Evolutionary conservation across 2,113 vertebrate genomes (phyloP), one percentile per base, ranked within the genome.

Genomic region (western clawed frog (Xenopus tropicalis)): DNA sequence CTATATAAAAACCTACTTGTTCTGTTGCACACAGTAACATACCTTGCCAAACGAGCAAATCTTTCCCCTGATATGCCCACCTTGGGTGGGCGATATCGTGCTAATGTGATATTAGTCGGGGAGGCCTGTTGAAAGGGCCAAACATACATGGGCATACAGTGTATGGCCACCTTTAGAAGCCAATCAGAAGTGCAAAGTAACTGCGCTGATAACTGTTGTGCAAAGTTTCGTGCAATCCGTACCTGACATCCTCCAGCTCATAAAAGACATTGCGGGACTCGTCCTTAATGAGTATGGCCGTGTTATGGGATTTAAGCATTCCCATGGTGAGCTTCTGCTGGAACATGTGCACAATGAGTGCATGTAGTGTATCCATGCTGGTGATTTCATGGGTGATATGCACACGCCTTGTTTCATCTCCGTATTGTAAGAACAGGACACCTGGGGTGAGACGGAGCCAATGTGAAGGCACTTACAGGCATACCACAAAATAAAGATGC

Each of bases 311-410:
- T 80, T 98, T 99, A 14, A 99, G 92, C 97, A 99, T 98, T 56
- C 95, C 96, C 78, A 97, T 95, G 21, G 97, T 98, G 82, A 99
- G 89, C 88, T 98, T 99, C 89, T 99, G 97, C 51, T 96, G 96
- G 89, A 98, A 99, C 95, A 99, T 99, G 93, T 98, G 97, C 58
- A 96, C 95, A 25, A 99, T 96, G 86, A 99, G 96, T 6, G 97
- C 95, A 23, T 98, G 95, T 82, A 99, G 88, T 14, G 97, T 99
- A 87, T 99, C 97, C 92, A 98, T 86, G 90, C 95, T 98, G 93
- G 92, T 97, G 85, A 99, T 90, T 91, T 98, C 97, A 11, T 99
- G 97, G 51, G 97, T 98, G 87, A 99, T 98, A 90, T 99, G 97
- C 71, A 99, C 97, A 0, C 97, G 92, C 29, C 97, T 83, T 0